Conservation (phyloP, 2,113 vertebrate genomes). For the Xerus inauris region DNA sequence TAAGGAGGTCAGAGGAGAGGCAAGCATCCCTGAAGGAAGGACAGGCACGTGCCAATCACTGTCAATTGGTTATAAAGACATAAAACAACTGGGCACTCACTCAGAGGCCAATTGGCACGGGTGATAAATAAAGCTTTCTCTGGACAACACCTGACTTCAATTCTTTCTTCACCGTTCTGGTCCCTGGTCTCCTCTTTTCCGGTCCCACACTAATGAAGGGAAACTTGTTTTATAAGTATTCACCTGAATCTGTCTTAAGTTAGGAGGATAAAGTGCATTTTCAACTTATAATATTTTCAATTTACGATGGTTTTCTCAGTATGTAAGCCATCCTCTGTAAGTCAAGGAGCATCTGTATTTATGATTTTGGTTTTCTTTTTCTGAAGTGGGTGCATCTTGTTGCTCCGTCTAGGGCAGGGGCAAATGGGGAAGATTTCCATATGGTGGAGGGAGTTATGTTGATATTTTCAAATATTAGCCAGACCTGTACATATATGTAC, state of each 20-base stretch:
- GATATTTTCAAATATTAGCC: not conserved
- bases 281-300: not conserved
- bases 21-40: not conserved
- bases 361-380: not conserved
- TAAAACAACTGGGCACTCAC: not conserved
- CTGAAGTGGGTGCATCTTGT: not conserved
- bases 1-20: not conserved
- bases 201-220: not conserved
- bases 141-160: not conserved
- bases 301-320: not conserved
- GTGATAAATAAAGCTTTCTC: not conserved
- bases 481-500: not conserved
- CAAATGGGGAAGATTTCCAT: not conserved
- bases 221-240: not conserved
- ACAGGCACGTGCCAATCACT: not conserved
- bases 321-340: not conserved
- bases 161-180: not conserved
- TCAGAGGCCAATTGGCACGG: not conserved
- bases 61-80: not conserved
- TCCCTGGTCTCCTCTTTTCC: not conserved
- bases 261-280: not conserved
- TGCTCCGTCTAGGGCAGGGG: not conserved
- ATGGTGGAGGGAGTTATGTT: not conserved
- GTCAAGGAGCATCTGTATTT: not conserved
- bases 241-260: not conserved